These are phyloP conservation scores for Noctua janthe DNA, from an alignment of 2,888 invertebrate species.

Conservation along the genomic window DNA sequence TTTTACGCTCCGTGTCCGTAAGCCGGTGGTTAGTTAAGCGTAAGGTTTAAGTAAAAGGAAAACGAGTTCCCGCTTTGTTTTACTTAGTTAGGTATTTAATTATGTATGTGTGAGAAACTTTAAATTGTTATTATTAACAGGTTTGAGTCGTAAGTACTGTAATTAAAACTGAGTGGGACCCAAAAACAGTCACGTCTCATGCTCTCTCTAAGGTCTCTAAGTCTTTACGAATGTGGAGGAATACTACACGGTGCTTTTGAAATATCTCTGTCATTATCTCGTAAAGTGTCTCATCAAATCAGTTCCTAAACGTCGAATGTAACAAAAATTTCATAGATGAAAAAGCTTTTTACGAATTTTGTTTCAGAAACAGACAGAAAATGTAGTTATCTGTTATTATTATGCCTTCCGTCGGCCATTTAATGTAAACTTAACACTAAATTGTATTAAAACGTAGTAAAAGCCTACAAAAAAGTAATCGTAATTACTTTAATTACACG, in stretches of 20 bases:
- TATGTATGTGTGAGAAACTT: constrained; percentile 29
- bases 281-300: not conserved
- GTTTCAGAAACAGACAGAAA: not conserved
- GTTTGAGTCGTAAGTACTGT: constrained; percentile 1
- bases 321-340: not conserved
- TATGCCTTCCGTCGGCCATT: not conserved
- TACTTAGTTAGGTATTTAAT: constrained; percentile 44
- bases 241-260: not conserved
- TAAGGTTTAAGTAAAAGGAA: constrained; percentile 58
- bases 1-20: constrained; percentile 65
- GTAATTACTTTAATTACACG: constrained; percentile 15
- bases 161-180: constrained; percentile 12
- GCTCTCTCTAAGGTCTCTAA: too few relatives aligned
- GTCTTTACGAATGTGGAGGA: not conserved
- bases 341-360: not conserved
- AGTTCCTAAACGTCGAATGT: not conserved
- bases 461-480: not conserved
- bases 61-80: constrained; percentile 58
- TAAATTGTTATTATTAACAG: constrained; percentile 22
- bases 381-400: not conserved
- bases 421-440: not conserved
- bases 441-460: not conserved
- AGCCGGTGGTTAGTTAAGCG: constrained; percentile 55
- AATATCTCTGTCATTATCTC: not conserved
- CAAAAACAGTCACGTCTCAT: not conserved